Percentiles rank a stretch among this genome's conserved stretches.
These are phyloP conservation scores for Xiphophorus hellerii DNA, from an alignment of 2,113 vertebrate species.

Conservation along the genomic window DNA sequence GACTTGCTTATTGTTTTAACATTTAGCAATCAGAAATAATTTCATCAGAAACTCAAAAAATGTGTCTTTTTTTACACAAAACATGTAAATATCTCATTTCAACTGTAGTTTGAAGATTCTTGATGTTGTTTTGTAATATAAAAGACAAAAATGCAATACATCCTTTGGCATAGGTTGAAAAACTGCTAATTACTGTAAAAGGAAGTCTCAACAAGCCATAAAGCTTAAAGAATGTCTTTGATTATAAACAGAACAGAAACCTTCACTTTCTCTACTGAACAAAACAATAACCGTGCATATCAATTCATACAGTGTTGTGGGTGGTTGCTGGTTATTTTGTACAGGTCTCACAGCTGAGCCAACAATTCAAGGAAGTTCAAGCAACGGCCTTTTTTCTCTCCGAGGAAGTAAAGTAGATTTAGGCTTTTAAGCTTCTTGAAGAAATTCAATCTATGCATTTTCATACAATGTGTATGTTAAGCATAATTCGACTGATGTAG, in stretches of 20 bases:
- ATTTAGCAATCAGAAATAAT: too few species aligned
- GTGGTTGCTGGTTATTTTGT: slow-evolving; percentile 36
- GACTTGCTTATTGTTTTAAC: too few species aligned
- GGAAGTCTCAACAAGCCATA: neutral
- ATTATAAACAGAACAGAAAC: slow-evolving; percentile 9
- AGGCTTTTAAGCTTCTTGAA: neutral
- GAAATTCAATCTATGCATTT: neutral
- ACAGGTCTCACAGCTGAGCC: slow-evolving; percentile 57
- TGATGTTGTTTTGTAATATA: neutral
- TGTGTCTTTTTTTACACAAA: neutral
- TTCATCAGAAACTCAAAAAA: neutral
- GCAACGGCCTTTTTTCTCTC: slow-evolving; percentile 42
- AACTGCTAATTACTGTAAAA: neutral
- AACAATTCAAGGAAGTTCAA: slow-evolving; percentile 91
- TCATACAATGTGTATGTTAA: neutral
- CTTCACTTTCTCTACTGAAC: slow-evolving; percentile 1
- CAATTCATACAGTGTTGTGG: neutral
- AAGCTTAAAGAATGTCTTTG: slow-evolving; percentile 20
- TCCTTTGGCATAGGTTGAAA: neutral
- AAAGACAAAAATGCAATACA: neutral
- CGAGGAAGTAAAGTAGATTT: slow-evolving; percentile 48
- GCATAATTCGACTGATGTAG: neutral
- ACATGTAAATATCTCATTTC: neutral
- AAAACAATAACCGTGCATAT: slow-evolving; percentile 39
- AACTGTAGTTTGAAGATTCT: neutral